Evolutionary conservation across 1,140 invertebrate genomes (phyloP).

Genomic region (Bombus waltoni): DNA sequence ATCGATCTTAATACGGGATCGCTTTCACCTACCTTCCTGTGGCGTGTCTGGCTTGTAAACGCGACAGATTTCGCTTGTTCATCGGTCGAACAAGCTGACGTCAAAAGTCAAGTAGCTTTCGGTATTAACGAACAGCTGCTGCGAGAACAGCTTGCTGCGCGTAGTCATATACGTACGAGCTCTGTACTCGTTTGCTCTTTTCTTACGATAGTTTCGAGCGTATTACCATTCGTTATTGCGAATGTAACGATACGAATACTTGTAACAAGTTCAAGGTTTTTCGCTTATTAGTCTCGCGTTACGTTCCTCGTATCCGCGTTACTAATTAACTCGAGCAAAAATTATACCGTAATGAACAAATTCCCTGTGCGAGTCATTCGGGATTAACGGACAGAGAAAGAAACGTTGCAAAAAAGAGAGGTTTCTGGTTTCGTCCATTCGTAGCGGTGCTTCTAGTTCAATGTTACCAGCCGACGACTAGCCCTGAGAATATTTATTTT

Average conservation of each 20-base stretch:
- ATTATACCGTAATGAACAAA: background rate
- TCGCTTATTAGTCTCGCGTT: background rate
- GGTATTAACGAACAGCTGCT: background rate
- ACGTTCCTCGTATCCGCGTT: background rate
- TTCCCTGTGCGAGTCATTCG: background rate
- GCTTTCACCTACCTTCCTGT: constrained; percentile 12
- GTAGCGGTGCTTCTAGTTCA: background rate
- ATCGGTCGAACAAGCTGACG: background rate
- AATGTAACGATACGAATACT: background rate
- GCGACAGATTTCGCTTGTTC: background rate
- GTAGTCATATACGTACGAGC: background rate
- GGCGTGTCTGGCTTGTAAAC: background rate
- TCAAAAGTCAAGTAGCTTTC: background rate
- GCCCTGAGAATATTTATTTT: constrained; percentile 43
- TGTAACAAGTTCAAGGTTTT: background rate
- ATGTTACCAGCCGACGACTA: background rate
- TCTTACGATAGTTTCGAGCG: too few species aligned
- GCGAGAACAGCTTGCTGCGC: too few species aligned
- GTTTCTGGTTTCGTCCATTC: background rate
- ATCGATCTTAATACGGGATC: constrained; percentile 36
- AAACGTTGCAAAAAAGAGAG: too few species aligned
- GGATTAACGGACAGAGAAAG: background rate
- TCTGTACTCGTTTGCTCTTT: too few species aligned
- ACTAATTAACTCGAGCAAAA: background rate
- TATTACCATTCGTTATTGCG: background rate